phyloP scores from a whole-genome alignment of 2,113 vertebrate genomes.

The Corvus moneduloides region DNA sequence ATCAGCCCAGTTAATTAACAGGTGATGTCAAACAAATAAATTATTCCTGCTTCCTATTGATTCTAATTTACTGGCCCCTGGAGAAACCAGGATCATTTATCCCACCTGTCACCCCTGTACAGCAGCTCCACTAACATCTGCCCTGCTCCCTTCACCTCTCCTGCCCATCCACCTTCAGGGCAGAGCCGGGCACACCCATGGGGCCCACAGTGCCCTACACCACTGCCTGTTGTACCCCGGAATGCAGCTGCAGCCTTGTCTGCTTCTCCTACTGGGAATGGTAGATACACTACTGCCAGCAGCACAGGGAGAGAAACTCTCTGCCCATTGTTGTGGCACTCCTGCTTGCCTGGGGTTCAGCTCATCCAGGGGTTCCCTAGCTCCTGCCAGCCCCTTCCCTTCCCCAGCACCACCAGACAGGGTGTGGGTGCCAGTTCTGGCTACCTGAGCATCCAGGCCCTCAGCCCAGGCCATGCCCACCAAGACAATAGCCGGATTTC shows the following conservation, averaged over 20 bases:
- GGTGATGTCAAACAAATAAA: constrained; percentile 53
- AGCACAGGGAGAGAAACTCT: neutral
- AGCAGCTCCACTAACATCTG: constrained; percentile 45
- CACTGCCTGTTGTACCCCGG: accelerated
- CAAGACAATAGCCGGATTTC: neutral
- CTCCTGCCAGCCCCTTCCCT: neutral
- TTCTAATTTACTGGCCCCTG: constrained; percentile 56
- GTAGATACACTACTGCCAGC: accelerated
- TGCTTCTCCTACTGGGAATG: neutral
- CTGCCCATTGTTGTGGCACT: neutral
- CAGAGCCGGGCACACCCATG: neutral
- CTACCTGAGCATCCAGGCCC: neutral
- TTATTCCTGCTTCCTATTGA: constrained; percentile 64
- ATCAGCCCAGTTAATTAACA: constrained; percentile 60
- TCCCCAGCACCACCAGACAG: neutral
- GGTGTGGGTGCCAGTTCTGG: neutral
- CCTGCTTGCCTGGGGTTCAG: neutral
- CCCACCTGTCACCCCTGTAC: constrained; percentile 48
- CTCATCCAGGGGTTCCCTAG: neutral
- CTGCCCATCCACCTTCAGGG: neutral
- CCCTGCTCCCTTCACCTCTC: constrained; percentile 6
- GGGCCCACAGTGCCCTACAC: neutral
- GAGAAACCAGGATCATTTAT: constrained; percentile 5
- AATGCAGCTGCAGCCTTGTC: accelerated
- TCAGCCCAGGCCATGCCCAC: neutral